These are phyloP conservation scores for Ahaetulla prasina DNA, from an alignment of 2,113 vertebrate species.

Conservation along the genomic window DNA sequence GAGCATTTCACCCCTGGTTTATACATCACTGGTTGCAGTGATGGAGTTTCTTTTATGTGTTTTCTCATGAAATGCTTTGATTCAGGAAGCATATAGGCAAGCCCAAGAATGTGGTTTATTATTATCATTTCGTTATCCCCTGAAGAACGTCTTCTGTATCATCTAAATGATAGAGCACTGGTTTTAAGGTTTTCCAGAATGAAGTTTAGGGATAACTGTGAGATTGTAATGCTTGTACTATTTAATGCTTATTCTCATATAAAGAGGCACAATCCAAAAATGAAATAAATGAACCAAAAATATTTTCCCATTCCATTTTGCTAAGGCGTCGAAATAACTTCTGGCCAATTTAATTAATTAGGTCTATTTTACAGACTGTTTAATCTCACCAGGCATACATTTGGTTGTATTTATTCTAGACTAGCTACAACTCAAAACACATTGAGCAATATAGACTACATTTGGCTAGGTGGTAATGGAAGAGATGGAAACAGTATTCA, in stretches of 20 bases:
- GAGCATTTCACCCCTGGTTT: no score
- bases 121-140: background rate
- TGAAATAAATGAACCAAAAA: background rate
- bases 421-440: background rate
- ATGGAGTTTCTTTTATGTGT: background rate
- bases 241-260: background rate
- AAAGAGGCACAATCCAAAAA: background rate
- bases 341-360: background rate
- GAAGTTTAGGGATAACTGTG: background rate
- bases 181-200: background rate
- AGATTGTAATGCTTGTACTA: background rate
- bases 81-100: background rate
- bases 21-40: background rate
- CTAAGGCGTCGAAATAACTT: background rate
- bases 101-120: background rate
- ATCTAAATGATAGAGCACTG: background rate
- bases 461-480: background rate
- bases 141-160: background rate
- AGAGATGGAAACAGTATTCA: background rate
- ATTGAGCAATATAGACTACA: background rate
- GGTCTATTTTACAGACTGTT: background rate
- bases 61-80: background rate
- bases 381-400: background rate
- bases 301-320: background rate
- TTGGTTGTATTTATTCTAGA: background rate